A percentile compares a stretch with the other conserved stretches of the same genome.
Evolutionary conservation across 2,113 vertebrate species (phyloP).

Genomic region (Oreochromis spilurus): DNA sequence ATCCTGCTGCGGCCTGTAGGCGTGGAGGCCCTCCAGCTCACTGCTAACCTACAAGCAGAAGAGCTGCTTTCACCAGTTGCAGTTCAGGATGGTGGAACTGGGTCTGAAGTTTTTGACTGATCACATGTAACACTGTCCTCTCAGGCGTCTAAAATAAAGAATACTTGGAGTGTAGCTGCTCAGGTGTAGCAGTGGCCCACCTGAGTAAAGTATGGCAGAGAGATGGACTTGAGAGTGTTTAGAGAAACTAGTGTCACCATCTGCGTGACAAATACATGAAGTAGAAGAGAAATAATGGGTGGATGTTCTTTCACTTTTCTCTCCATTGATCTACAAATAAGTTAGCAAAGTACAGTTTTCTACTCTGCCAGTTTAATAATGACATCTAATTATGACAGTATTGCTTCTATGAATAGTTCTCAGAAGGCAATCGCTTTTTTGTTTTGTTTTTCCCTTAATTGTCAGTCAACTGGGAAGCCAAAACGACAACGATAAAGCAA

Average conservation of each 20-base stretch:
- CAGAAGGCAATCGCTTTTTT: no score
- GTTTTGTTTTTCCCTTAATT: neutral
- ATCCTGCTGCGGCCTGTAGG: neutral
- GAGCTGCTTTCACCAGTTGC: neutral
- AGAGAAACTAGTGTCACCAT: neutral
- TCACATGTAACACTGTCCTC: neutral
- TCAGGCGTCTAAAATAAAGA: neutral
- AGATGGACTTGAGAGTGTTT: neutral
- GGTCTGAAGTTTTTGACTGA: neutral
- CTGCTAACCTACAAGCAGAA: neutral
- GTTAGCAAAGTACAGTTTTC: neutral
- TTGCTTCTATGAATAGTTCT: neutral
- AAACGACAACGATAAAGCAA: neutral
- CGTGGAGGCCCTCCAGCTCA: neutral
- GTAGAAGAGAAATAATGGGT: neutral
- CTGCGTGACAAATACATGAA: neutral
- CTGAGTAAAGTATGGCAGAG: neutral
- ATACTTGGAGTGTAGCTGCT: neutral
- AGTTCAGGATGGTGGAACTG: neutral
- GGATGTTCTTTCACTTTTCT: neutral
- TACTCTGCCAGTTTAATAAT: neutral
- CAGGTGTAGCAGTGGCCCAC: neutral
- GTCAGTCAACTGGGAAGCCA: neutral
- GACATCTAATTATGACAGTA: neutral
- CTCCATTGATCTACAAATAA: neutral